Percentiles rank a stretch among this genome's conserved stretches.
Conservation (phyloP, 2,113 vertebrate species). For the Aegithalos caudatus region DNA sequence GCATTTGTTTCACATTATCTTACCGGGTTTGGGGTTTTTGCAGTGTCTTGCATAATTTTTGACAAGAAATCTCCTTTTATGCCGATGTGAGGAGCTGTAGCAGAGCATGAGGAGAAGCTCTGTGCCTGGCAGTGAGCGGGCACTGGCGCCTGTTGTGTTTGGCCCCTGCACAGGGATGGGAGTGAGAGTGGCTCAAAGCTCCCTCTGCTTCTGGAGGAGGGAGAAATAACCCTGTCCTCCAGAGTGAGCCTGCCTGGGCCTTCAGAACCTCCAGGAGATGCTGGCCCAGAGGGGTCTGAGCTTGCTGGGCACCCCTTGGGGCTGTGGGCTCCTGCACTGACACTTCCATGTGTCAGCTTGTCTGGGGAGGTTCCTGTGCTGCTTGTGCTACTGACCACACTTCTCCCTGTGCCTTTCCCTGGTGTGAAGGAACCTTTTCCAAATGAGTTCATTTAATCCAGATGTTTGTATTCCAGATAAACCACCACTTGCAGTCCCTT, state of each 20-base stretch:
- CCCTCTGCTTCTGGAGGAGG: background rate
- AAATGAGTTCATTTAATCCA: background rate
- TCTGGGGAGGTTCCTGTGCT: accelerated
- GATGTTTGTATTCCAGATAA: background rate
- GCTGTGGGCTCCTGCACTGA: accelerated
- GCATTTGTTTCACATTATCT: conserved; percentile 7
- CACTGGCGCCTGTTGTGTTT: background rate
- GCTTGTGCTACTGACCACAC: accelerated
- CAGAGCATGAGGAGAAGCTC: background rate
- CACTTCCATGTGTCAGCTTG: background rate
- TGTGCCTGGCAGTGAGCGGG: background rate
- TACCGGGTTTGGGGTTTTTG: background rate
- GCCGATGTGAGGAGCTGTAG: background rate
- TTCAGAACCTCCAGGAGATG: accelerated
- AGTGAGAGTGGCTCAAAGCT: background rate
- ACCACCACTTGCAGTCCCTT: background rate
- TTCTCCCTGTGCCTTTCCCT: background rate
- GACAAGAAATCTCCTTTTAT: background rate
- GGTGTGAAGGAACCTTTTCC: background rate
- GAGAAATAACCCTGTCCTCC: accelerated
- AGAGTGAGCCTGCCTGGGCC: background rate
- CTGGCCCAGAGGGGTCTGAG: background rate
- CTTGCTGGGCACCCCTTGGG: background rate
- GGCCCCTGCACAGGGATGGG: background rate
- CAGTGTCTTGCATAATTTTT: background rate